Evolutionary conservation across 2,888 invertebrate species (phyloP), one percentile per base, ranked within the genome.

Genomic region (Drosophila robusta): DNA sequence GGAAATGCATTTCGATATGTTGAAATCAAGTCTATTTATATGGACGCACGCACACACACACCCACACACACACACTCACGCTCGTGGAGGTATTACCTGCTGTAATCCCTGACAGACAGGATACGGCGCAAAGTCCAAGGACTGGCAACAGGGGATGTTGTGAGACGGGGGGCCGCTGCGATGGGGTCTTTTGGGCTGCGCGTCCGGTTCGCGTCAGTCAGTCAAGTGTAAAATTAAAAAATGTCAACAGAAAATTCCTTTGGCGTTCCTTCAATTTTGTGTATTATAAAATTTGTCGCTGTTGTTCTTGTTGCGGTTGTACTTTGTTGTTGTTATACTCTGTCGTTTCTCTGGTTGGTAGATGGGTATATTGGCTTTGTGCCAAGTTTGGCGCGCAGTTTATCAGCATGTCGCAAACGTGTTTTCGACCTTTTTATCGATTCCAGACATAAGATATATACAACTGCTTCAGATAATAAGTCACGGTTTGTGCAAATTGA

Each of bases 151-250:
- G 49, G 47, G 39, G 49, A 18, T 46, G 55, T 11, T 36, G 12
- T 16, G 34, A 16, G 45, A 24, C 4, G 39, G 34, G 36, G n/a
- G 36, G 24, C 4, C 1, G 26, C 34, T 52, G 8, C 24, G 11
- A 0, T 5, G 9, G 49, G 12, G n/a, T 12, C 12, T n/a, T 45
- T 39, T 49, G 34, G 47, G 22, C 60, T 47, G 26, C 16, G 52
- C 26, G 58, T 56, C 57, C 76, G 56, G 44, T 57, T 36, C 70
- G 64, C 69, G 61, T 69, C 78, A 87, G 52, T 80, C 89, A 89
- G 76, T 90, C 88, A 85, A 79, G 89, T 84, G 78, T 89, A 89
- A 89, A 89, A 89, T 89, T 89, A 89, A 87, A 90, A 89, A 90
- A 88, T 89, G 87, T 90, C 90, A 85, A 75, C 87, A 77, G 86